Evolutionary conservation across 2,888 invertebrate species (phyloP).

Genomic region (Drosophila anomelani): DNA sequence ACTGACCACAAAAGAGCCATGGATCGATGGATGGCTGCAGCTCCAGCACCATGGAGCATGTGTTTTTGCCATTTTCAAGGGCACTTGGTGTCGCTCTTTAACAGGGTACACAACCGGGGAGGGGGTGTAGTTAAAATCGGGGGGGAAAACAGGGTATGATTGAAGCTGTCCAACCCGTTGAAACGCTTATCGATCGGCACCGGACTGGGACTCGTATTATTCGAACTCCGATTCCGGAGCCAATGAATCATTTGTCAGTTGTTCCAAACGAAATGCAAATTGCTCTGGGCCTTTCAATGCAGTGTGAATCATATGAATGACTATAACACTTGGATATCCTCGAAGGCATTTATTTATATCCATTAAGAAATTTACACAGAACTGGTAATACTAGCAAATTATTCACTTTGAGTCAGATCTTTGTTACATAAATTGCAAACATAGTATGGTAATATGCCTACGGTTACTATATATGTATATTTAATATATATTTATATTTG

Average conservation of each 20-base stretch:
- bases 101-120: not conserved
- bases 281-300: slow-evolving; percentile 11
- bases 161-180: slow-evolving; percentile 46
- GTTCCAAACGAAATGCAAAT: slow-evolving; percentile 39
- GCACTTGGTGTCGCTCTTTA: slow-evolving; percentile 47
- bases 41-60: slow-evolving; percentile 52
- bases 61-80: slow-evolving; percentile 74
- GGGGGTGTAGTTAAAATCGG: not conserved
- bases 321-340: not conserved
- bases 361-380: slow-evolving; percentile 8
- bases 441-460: too few relatives aligned
- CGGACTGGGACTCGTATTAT: not conserved
- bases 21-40: slow-evolving; percentile 36
- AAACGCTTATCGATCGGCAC: slow-evolving; percentile 60
- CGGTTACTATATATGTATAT: too few relatives aligned
- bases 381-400: slow-evolving; percentile 12
- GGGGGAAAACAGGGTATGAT: not conserved
- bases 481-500: not conserved
- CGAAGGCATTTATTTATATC: slow-evolving; percentile 1
- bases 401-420: slow-evolving; percentile 4
- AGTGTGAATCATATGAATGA: slow-evolving; percentile 23
- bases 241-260: slow-evolving; percentile 67
- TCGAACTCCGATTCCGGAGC: slow-evolving; percentile 6
- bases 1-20: slow-evolving; percentile 44
- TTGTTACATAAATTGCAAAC: not conserved